Evolutionary conservation across 2,113 vertebrate genomes (phyloP).

Genomic region (Cyprinodon variegatus): DNA sequence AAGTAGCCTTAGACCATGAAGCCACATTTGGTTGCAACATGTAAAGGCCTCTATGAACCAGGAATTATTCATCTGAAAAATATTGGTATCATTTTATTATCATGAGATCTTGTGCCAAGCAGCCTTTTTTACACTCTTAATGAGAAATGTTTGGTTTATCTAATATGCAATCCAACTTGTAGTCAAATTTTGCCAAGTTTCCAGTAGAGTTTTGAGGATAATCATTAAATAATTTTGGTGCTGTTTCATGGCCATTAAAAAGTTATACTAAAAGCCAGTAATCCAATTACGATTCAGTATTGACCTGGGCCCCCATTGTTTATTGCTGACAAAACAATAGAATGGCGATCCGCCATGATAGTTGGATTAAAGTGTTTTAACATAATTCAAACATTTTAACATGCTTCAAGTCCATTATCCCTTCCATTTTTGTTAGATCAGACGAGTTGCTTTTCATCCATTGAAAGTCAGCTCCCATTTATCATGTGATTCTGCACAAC

Average conservation of each 20-base stretch:
- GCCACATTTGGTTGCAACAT: not conserved
- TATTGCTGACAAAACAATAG: conserved; percentile 24
- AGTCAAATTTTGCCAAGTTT: conserved; percentile 11
- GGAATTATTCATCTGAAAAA: no score
- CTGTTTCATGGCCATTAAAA: conserved; percentile 25
- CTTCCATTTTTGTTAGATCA: conserved; percentile 32
- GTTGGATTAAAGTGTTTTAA: conserved; percentile 46
- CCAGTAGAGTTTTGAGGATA: not conserved
- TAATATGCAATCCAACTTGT: not conserved
- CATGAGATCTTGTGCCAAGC: no score
- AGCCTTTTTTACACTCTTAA: no score
- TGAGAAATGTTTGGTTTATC: not conserved
- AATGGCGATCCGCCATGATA: conserved; percentile 35
- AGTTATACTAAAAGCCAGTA: conserved; percentile 44
- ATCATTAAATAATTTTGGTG: conserved; percentile 33
- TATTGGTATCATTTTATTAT: no score
- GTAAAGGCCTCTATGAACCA: not conserved
- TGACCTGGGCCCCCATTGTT: conserved; percentile 31
- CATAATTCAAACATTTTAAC: conserved; percentile 62
- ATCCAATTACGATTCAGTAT: conserved; percentile 62
- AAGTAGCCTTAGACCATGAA: not conserved
- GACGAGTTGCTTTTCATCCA: conserved; percentile 45
- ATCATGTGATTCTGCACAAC: conserved; percentile 48
- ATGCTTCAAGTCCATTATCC: conserved; percentile 49
- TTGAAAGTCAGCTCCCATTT: conserved; percentile 44